Evolutionary conservation across 2,888 invertebrate genomes (phyloP).

Genomic region (Acanthococcus lagerstroemiae): DNA sequence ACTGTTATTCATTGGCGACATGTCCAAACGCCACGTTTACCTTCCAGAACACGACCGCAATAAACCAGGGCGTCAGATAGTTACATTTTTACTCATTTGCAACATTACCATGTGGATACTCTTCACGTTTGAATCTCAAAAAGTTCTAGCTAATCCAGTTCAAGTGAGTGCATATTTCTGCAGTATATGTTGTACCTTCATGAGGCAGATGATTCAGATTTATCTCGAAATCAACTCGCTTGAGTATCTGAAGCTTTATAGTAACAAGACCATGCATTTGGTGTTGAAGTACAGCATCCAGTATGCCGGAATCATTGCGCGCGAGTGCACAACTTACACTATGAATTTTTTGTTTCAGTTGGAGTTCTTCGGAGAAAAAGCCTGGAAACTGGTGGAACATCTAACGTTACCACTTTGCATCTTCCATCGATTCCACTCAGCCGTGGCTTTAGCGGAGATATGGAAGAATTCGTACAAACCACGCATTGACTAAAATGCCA

Average conservation of each 20-base stretch:
- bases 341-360: no score
- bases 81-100: conserved; percentile 88
- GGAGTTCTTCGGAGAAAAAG: conserved; percentile 83
- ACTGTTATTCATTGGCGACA: conserved; percentile 84
- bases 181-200: neutral
- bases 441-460: conserved; percentile 86
- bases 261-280: no score
- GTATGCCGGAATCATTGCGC: no score
- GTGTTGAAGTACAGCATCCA: no score
- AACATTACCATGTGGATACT: conserved; percentile 96
- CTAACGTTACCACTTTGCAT: conserved; percentile 88
- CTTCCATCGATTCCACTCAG: conserved; percentile 92
- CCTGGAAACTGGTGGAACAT: conserved; percentile 88
- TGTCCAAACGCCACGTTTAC: conserved; percentile 81
- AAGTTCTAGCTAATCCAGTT: conserved; percentile 79
- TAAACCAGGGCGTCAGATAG: conserved; percentile 90
- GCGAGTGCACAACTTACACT: no score
- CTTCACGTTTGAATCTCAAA: conserved; percentile 89
- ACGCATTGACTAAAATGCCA: conserved; percentile 62
- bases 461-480: conserved; percentile 94
- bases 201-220: no score
- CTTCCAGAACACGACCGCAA: conserved; percentile 84
- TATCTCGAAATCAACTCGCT: no score
- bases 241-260: no score
- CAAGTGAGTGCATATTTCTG: conserved; percentile 48